Base-by-base conservation (phyloP, 2,113 vertebrate species). In the Otus sunia region DNA sequence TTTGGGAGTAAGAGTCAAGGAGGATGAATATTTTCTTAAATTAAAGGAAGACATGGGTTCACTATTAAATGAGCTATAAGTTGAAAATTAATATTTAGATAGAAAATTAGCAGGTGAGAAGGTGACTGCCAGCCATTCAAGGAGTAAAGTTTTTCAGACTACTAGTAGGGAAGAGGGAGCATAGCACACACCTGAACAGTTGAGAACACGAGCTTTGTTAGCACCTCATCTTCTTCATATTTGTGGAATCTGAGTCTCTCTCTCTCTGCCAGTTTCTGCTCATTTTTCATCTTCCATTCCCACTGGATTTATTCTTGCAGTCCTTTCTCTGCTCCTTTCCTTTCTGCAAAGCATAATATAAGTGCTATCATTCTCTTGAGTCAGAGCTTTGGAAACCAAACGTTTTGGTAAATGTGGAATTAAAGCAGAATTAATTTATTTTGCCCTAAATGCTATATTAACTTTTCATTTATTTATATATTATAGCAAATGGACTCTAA, bases 401-500 rank as follows among this genome's bases (percentile, higher is more conserved):
- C 8, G 0, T 39, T 72, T 41, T 4, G 23, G 17, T 72, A 49
- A 63, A 86, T 30, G 63, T 60, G 71, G 47, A 93, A 82, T 88
- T 86, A 79, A 92, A 78, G 58, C 59, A 63, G 86, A 74, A 92
- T 77, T 29, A 39, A 93, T 89, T 66, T 68, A 30, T 77, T 82
- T 69, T 45, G 25, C 75, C 27, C 29, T 93, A 53, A 91, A 58
- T 36, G 56, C 77, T 84, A 18, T 20, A 49, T 45, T 77, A 88
- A 74, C 36, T 15, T 52, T 91, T 94, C 26, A 47, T 74, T 78
- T 68, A 62, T 95, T 86, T 85, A 53, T 84, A 26, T 86, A 37
- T 96, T 82, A 52, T 68, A 82, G 66, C 92, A 94, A 96, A 59
- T 64, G 80, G 68, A 34, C 75, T 92, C 71, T 9, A 76, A 60